phyloP scores from a whole-genome alignment of 2,113 vertebrate species.

The Nesoenas mayeri region DNA sequence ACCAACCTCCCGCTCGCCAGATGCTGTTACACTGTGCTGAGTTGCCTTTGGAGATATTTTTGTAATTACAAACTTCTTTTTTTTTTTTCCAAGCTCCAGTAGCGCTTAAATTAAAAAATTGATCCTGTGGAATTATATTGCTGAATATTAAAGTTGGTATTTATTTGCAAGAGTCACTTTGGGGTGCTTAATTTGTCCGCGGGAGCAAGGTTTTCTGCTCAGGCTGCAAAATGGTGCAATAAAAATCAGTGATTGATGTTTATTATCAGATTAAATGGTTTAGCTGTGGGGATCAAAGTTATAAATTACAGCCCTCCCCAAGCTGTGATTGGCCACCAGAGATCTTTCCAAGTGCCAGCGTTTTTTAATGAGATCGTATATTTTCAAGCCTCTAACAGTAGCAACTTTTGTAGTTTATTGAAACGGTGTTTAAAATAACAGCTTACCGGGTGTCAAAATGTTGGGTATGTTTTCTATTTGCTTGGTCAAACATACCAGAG shows the following conservation, averaged over 20 bases:
- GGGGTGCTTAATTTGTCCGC: constrained; percentile 68
- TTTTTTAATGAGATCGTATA: constrained; percentile 69
- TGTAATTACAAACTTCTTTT: background rate
- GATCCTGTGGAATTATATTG: constrained; percentile 8
- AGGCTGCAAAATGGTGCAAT: constrained; percentile 73
- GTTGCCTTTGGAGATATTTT: background rate
- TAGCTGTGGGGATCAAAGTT: constrained; percentile 54
- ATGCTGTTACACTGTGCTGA: background rate
- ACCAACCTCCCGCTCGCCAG: background rate
- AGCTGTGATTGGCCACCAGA: constrained; percentile 80
- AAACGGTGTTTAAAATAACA: constrained; percentile 64
- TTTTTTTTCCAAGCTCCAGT: constrained; percentile 14
- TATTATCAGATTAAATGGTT: constrained; percentile 78
- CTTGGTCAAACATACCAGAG: constrained; percentile 7
- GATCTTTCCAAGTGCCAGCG: constrained; percentile 67
- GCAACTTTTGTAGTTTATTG: constrained; percentile 41
- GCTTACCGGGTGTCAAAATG: background rate
- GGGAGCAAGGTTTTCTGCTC: constrained; percentile 73
- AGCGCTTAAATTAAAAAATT: constrained; percentile 18
- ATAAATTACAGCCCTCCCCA: constrained; percentile 69
- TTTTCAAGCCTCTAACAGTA: constrained; percentile 30
- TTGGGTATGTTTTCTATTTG: constrained; percentile 1
- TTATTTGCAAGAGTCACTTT: constrained; percentile 66
- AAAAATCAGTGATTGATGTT: constrained; percentile 77
- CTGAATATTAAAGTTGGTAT: constrained; percentile 31